Evolutionary conservation across 2,797 vertebrate species (phyloP), one percentile per base, ranked within the genome.

Genomic region (Galago senegalensis): DNA sequence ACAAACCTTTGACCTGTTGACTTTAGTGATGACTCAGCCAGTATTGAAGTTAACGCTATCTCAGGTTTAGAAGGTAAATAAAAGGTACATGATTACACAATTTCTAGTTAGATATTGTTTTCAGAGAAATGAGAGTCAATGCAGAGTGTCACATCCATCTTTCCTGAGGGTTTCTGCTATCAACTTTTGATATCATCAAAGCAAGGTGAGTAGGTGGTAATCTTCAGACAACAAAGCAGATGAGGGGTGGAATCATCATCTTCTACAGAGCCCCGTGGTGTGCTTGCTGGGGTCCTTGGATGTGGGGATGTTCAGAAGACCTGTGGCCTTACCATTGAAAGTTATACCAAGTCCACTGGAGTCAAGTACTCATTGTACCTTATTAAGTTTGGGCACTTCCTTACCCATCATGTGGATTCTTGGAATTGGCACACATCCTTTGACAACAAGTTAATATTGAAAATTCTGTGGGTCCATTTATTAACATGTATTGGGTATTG

Each of bases 41-140:
- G 37, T 83, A 69, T 70, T 96, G 82, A 83, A 67, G 67, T 96
- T 76, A 70, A 84, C 86, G 89, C 65, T 80, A 46, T 79, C 92
- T 97, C 96, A 93, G 65, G 93, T 95, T 98, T 97, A 90, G 94
- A 97, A 98, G 77, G 97, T 97, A 98, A 98, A 98, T 96, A 98
- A 97, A 93, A 91, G 86, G 97, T 98, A 96, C 98, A 98, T 98
- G 93, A 98, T 98, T 98, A 98, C 97, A 96, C 97, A 37, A 96
- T 96, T 98, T 97, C 96, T 97, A 67, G 97, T 97, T 97, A 96
- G 91, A 94, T 96, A 96, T 96, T 89, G 97, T 98, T 92, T 69
- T 9, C 96, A 97, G 93, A 84, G 65, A 97, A 97, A 93, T 95
- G 83, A 72, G 82, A 96, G 60, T 90, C 95, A 81, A 34, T 93